A percentile compares a stretch with the other conserved stretches of the same genome.
These are phyloP conservation scores for Pipra filicauda DNA, from an alignment of 2,113 vertebrate species.

Conservation along the genomic window DNA sequence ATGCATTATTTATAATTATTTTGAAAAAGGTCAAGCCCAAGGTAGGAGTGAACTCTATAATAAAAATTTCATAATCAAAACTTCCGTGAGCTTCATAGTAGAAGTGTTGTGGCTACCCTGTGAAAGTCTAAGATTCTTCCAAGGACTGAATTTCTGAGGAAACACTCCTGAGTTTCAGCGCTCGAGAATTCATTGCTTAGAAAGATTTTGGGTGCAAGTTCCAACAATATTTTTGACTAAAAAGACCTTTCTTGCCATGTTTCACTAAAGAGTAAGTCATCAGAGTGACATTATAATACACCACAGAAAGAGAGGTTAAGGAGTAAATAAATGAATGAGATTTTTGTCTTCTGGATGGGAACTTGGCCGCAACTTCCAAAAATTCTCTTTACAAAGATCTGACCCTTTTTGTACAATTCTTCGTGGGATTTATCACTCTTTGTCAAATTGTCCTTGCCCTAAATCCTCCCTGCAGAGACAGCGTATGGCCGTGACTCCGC, in stretches of 20 bases:
- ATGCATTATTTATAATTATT: background rate
- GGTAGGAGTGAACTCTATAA: background rate
- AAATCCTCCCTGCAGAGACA: background rate
- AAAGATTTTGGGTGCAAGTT: background rate
- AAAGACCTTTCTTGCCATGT: background rate
- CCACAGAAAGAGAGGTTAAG: background rate
- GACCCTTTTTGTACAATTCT: background rate
- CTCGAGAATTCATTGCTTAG: background rate
- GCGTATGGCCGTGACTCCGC: rapidly evolving
- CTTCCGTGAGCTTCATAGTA: background rate
- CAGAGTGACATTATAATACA: background rate
- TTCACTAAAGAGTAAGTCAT: background rate
- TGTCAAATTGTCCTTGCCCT: background rate
- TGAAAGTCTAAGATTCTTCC: background rate
- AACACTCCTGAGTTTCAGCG: background rate
- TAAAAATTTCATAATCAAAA: background rate
- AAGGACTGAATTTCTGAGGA: background rate
- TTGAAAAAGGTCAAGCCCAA: background rate
- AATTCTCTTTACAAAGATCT: background rate
- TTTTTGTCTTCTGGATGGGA: background rate
- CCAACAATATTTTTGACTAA: background rate
- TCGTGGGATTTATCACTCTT: background rate
- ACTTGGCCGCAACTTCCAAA: background rate
- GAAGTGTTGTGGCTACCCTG: background rate
- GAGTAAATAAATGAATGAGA: background rate